Percentiles rank a stretch among this genome's conserved stretches.
phyloP scores from a whole-genome alignment of 2,888 invertebrate genomes.

The Esperia sulphurella region DNA sequence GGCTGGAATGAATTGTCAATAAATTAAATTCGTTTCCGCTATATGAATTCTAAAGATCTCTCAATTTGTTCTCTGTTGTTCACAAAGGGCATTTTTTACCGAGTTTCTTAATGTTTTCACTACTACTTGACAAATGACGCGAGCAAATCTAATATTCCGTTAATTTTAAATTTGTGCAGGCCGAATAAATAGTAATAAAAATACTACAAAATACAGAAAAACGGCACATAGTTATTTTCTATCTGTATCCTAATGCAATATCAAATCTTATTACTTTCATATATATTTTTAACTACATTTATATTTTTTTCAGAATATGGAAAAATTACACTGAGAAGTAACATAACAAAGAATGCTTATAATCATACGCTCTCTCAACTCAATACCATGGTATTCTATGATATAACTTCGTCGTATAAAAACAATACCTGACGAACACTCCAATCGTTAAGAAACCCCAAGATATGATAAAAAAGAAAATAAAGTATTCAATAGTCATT shows the following conservation, averaged over 20 bases:
- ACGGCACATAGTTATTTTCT: too few relatives aligned
- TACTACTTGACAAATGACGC: constrained; percentile 52
- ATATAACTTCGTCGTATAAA: constrained; percentile 20
- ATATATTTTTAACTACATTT: too few relatives aligned
- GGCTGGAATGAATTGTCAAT: constrained; percentile 71
- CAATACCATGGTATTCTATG: too few relatives aligned
- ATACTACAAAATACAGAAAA: too few relatives aligned
- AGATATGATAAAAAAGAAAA: constrained; percentile 38
- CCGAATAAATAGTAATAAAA: too few relatives aligned
- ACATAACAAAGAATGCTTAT: too few relatives aligned
- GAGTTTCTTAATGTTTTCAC: constrained; percentile 36
- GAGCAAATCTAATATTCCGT: constrained; percentile 18
- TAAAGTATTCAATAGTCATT: constrained; percentile 47
- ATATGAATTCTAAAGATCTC: constrained; percentile 67
- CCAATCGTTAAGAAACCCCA: constrained; percentile 39
- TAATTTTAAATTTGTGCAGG: neutral
- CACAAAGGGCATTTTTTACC: constrained; percentile 41
- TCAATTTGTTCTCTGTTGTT: constrained; percentile 69
- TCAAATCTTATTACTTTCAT: too few relatives aligned
- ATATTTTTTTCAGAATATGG: too few relatives aligned
- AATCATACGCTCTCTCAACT: constrained; percentile 7
- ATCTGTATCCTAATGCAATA: too few relatives aligned
- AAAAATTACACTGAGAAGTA: too few relatives aligned
- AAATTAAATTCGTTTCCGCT: constrained; percentile 78
- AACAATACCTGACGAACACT: constrained; percentile 45